These are phyloP conservation scores for Clepsis dumicolana DNA, from an alignment of 2,888 invertebrate genomes.

Conservation along the genomic window DNA sequence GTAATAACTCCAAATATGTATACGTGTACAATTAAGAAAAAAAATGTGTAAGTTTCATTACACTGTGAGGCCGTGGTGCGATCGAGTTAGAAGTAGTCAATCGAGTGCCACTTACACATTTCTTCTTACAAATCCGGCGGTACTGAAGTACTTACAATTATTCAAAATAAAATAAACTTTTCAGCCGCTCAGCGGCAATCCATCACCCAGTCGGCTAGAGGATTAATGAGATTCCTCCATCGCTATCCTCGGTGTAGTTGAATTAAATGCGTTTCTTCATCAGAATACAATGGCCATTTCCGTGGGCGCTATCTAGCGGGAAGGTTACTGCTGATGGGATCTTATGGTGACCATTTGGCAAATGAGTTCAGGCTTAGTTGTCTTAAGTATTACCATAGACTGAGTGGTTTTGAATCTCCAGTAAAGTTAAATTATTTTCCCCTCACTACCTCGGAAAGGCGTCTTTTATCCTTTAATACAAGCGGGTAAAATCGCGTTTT, in stretches of 20 bases:
- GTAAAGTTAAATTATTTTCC: no score
- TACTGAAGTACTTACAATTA: neutral
- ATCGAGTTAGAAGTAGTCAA: no score
- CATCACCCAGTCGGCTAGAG: neutral
- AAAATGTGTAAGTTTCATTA: no score
- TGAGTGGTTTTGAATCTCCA: neutral
- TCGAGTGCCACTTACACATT: no score
- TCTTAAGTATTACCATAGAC: neutral
- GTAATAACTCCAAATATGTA: no score
- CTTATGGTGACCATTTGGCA: neutral
- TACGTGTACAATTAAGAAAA: no score
- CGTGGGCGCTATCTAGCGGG: neutral
- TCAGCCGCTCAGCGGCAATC: neutral
- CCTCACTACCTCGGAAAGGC: no score
- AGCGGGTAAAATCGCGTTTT: no score
- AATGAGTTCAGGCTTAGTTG: neutral
- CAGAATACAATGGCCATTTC: neutral
- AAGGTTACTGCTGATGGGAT: neutral
- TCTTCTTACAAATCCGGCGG: no score
- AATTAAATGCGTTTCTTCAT: neutral
- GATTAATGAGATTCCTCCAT: neutral
- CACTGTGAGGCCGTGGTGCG: no score
- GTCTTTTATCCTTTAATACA: no score
- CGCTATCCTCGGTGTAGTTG: neutral
- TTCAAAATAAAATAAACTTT: neutral